These are phyloP conservation scores for Teleiodes luculella DNA, from an alignment of 2,888 invertebrate genomes.

Conservation along the genomic window DNA sequence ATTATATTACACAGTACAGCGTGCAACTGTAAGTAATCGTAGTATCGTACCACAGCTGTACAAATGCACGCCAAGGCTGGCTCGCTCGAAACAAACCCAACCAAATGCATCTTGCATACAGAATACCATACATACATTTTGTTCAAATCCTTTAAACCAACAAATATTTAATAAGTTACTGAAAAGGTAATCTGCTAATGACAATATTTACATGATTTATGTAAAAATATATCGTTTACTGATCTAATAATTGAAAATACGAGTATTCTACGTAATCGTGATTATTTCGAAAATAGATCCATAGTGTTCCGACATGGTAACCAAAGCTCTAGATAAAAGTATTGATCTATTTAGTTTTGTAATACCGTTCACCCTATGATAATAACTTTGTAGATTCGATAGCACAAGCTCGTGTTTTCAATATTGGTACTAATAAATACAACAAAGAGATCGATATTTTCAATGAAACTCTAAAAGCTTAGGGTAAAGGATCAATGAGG, in stretches of 20 bases:
- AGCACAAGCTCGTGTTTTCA: not conserved
- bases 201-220: too few relatives aligned
- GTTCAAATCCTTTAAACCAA: too few relatives aligned
- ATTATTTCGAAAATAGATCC: not conserved
- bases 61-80: constrained; percentile 53
- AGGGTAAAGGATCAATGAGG: constrained; percentile 22
- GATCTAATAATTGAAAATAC: not conserved
- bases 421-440: not conserved
- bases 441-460: constrained; percentile 22
- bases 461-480: constrained; percentile 21
- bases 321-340: constrained; percentile 11
- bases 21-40: not conserved
- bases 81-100: constrained; percentile 35
- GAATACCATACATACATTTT: too few relatives aligned
- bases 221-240: not conserved
- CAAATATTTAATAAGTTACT: too few relatives aligned
- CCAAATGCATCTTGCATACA: constrained; percentile 23
- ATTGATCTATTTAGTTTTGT: constrained; percentile 12
- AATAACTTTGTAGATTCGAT: too few relatives aligned
- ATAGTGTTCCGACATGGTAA: too few relatives aligned
- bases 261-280: not conserved
- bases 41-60: constrained; percentile 45
- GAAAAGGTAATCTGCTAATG: too few relatives aligned
- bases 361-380: too few relatives aligned
- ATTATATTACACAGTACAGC: constrained; percentile 17